These are phyloP conservation scores for Luehdorfia chinensis DNA, from an alignment of 1,140 invertebrate genomes.

Conservation along the genomic window DNA sequence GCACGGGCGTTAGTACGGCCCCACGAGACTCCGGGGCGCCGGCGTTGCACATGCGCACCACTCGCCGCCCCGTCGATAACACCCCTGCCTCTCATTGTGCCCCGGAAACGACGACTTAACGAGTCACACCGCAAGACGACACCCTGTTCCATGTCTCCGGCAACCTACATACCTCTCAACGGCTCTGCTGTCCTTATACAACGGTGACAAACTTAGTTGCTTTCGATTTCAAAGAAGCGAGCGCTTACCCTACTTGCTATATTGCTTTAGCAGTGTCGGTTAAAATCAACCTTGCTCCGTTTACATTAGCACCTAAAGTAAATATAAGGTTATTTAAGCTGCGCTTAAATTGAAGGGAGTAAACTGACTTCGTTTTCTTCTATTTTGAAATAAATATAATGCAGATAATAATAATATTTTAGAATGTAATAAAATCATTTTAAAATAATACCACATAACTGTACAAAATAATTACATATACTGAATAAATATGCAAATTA, in stretches of 20 bases:
- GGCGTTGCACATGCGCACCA: slow-evolving; percentile 60
- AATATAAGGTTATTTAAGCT: not conserved
- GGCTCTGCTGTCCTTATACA: not conserved
- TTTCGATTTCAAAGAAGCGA: slow-evolving; percentile 10
- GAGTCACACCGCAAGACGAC: slow-evolving; percentile 59
- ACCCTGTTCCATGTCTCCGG: slow-evolving; percentile 39
- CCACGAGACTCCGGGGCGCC: slow-evolving; percentile 68
- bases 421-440: too few relatives aligned
- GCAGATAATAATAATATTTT: too few relatives aligned
- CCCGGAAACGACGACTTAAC: slow-evolving; percentile 73
- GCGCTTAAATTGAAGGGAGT: too few relatives aligned
- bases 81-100: slow-evolving; percentile 63
- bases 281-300: slow-evolving; percentile 3
- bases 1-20: slow-evolving; percentile 62
- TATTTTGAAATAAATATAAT: too few relatives aligned
- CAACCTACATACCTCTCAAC: slow-evolving; percentile 30
- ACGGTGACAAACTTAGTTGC: slow-evolving; percentile 8
- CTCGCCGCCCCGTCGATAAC: slow-evolving; percentile 48
- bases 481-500: too few relatives aligned
- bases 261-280: not conserved
- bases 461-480: too few relatives aligned
- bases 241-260: not conserved
- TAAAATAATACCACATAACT: too few relatives aligned
- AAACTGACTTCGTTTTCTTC: too few relatives aligned
- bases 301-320: not conserved